phyloP scores from a whole-genome alignment of 2,888 invertebrate genomes.

The Ormyrus labotus region DNA sequence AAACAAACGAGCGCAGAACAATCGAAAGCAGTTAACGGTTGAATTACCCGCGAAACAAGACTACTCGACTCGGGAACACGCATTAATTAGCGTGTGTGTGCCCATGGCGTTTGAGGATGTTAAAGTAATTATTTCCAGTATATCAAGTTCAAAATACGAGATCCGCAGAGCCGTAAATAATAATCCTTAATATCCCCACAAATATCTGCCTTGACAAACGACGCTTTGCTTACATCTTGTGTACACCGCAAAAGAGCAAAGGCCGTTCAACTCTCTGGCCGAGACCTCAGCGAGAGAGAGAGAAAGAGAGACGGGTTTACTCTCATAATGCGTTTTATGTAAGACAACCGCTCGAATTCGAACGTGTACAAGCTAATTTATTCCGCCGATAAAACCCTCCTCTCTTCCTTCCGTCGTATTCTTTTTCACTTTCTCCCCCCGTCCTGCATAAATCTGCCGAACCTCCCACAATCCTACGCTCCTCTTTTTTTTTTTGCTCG shows the following conservation, averaged over 20 bases:
- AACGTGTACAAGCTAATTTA: slow-evolving; percentile 52
- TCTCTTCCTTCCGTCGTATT: slow-evolving; percentile 5
- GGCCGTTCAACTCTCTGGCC: not conserved
- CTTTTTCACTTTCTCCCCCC: slow-evolving; percentile 50
- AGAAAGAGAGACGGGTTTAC: slow-evolving; percentile 36
- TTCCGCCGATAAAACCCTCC: slow-evolving; percentile 54
- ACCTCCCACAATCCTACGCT: slow-evolving; percentile 40
- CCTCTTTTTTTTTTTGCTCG: not conserved
- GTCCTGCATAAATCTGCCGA: slow-evolving; percentile 39
- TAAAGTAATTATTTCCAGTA: slow-evolving; percentile 40
- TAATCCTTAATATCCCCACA: slow-evolving; percentile 40
- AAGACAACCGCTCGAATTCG: slow-evolving; percentile 29
- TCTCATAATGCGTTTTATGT: slow-evolving; percentile 52
- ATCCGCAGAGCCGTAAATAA: slow-evolving; percentile 37
- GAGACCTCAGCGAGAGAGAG: not conserved
- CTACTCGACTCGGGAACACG: not conserved
- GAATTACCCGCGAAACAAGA: slow-evolving; percentile 28
- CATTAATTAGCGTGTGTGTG: slow-evolving; percentile 35
- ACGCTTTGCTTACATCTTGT: not conserved
- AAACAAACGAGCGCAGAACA: slow-evolving; percentile 3
- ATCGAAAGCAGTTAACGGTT: slow-evolving; percentile 11
- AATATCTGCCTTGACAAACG: slow-evolving; percentile 48
- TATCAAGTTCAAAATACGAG: slow-evolving; percentile 40
- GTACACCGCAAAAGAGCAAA: not conserved
- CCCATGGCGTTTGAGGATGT: slow-evolving; percentile 11